A percentile compares a stretch with the other conserved stretches of the same genome.
These are phyloP conservation scores for Cryptotermes secundus DNA, from an alignment of 1,140 invertebrate species.

Conservation along the genomic window DNA sequence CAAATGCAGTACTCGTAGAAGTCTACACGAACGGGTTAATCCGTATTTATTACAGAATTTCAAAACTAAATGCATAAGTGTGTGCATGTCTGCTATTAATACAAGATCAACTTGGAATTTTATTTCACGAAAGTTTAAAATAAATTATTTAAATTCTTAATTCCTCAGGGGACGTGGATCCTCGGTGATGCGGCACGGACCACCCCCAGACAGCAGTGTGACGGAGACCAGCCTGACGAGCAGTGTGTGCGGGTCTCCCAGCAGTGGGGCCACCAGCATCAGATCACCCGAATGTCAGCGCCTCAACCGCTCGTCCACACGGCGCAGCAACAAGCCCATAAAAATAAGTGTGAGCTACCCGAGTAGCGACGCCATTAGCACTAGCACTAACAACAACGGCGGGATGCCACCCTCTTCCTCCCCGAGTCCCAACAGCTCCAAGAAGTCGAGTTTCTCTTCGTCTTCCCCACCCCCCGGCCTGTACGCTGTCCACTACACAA, in stretches of 20 bases:
- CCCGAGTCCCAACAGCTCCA: slow-evolving; percentile 32
- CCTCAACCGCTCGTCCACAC: slow-evolving; percentile 21
- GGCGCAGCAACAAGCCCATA: slow-evolving; percentile 66
- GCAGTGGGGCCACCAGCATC: slow-evolving; percentile 28
- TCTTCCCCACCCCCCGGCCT: slow-evolving; percentile 45
- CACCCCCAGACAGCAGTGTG: slow-evolving; percentile 51
- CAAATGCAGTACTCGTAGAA: too few species aligned
- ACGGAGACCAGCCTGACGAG: slow-evolving; percentile 53
- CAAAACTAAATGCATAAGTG: too few species aligned
- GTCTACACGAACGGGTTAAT: too few species aligned
- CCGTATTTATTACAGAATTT: too few species aligned
- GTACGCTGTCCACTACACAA: slow-evolving; percentile 60
- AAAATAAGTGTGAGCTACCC: slow-evolving; percentile 82
- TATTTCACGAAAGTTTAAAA: too few species aligned
- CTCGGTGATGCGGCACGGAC: slow-evolving; percentile 3
- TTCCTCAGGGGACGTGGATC: neutral
- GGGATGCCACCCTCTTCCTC: slow-evolving; percentile 29
- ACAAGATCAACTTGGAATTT: too few species aligned
- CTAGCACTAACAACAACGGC: slow-evolving; percentile 47
- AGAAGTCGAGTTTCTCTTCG: slow-evolving; percentile 41
- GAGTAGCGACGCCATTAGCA: slow-evolving; percentile 69
- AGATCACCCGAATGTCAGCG: slow-evolving; percentile 23
- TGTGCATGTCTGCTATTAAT: too few species aligned
- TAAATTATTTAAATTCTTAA: too few species aligned
- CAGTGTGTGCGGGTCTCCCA: slow-evolving; percentile 30